Base-by-base conservation (phyloP, 2,888 invertebrate species). In the Homarus gammarus region DNA sequence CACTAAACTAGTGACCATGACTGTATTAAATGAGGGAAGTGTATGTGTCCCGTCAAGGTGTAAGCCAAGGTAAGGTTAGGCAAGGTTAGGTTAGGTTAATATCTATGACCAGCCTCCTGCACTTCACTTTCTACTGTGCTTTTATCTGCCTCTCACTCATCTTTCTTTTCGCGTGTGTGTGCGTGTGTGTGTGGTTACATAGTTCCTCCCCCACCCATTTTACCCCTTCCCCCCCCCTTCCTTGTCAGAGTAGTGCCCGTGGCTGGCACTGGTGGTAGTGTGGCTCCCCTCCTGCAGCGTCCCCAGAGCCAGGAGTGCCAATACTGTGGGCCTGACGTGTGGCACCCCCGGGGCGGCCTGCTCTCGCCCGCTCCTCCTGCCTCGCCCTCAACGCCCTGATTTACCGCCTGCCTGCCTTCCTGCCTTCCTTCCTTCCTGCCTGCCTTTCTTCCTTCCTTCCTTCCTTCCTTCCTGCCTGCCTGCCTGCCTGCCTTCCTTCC, bases 301-400 rank as follows among this genome's bases (percentile, higher is more conserved):
- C 64, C 51, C 51, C 36, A 44, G 49, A 84, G 84, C 73, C 38
- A 72, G 68, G 72, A 73, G 84, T 84, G 84, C 84, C 84, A 84
- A 84, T 84, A 84, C 84, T 49, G 72, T 22, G 36, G 49, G 49
- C 84, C 84, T 84, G 84, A 84, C 84, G 84, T 84, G 84, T 84
- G 72, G 84, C 84, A 84, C 84, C 84, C 84, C 8, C 18, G 84
- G 72, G 84, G 84, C 70, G 36, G 10, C 78, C 51, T 78, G 44
- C 82, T 68, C 82, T 64, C 82, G 33, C 68, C 33, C 72, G 33
- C 72, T 73, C 72, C 61, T 51, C 36, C 84, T 22, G 72, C 51
- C 73, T 72, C 83, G 10, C 40, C 70, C 82, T 64, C 84, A 72
- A 33, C 84, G 10, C 84, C 68, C 81, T 82, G 81, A 68, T 68